Base-by-base conservation (phyloP, 1,140 invertebrate species). In the Drosophila ironensis region DNA sequence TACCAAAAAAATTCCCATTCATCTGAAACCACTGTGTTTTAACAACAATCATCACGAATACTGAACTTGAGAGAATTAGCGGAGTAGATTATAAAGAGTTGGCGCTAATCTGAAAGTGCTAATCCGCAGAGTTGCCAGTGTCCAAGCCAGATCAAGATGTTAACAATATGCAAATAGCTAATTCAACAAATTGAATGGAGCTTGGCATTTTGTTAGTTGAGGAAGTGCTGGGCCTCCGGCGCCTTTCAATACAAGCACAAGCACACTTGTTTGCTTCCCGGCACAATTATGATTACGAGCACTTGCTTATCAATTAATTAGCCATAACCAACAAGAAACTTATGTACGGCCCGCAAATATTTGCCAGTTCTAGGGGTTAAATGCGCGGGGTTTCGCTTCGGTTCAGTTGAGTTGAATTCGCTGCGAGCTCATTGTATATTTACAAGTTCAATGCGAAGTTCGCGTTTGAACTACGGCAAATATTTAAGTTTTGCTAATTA, bases 241-340 rank as follows among this genome's bases (percentile, higher is more conserved):
- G 25, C 28, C 24, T 24, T 61, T 20, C 24, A 44, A 35, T 8
- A 44, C 14, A 52, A 69, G n/a, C n/a, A n/a, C n/a, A n/a, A n/a
- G n/a, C n/a, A 42, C 64, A 57, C 51, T 68, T 33, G 28, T 47
- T 28, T 30, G 25, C 37, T 48, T 53, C 40, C 45, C 38, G 40
- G 73, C 44, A 30, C 44, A 68, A 66, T 68, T 56, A 46, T 78
- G 72, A 69, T 81, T 80, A 67, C 71, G 67, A 72, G 69, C 72
- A 51, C 70, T 84, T 78, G 80, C 74, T 84, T 84, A 84, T 86
- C 66, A 78, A 84, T 86, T 84, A 84, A 84, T 84, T 86, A 86
- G 80, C 80, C 64, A 74, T 86, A 54, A 67, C 72, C 80, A 86
- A 84, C 59, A 74, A 37, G 70, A 46, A 77, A 77, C 60, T 66